These are phyloP conservation scores for Tenrec ecaudatus DNA, from an alignment of 2,113 vertebrate genomes.

Conservation along the genomic window DNA sequence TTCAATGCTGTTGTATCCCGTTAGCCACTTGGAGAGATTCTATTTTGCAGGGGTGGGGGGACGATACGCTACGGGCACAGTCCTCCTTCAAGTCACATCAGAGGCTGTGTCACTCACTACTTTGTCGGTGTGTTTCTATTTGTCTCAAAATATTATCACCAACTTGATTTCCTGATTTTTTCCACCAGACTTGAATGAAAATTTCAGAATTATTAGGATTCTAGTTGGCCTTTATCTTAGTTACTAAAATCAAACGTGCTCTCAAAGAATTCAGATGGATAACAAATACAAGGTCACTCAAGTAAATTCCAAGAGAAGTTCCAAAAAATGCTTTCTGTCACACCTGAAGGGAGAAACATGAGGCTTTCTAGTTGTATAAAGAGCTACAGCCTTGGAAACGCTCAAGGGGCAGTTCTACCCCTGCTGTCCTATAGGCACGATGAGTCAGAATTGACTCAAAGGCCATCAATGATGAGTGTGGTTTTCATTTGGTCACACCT, in stretches of 20 bases:
- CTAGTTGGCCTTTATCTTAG: conserved; percentile 8
- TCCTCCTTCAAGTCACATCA: conserved; percentile 56
- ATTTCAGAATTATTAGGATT: conserved; percentile 46
- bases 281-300: not conserved
- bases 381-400: too few species aligned
- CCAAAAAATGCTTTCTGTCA: not conserved
- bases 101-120: conserved; percentile 49
- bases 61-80: conserved; percentile 50
- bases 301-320: conserved; percentile 46
- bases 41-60: not conserved
- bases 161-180: conserved; percentile 41
- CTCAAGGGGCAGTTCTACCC: too few species aligned
- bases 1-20: conserved; percentile 24
- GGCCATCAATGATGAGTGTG: too few species aligned
- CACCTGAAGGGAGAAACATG: not conserved
- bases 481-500: not conserved
- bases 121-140: conserved; percentile 26
- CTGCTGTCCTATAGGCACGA: too few species aligned
- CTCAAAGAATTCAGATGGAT: conserved; percentile 46
- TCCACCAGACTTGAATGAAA: conserved; percentile 17
- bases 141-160: conserved; percentile 46
- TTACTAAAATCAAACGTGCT: conserved; percentile 33
- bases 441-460: too few species aligned
- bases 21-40: conserved; percentile 18
- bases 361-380: too few species aligned